Evolutionary conservation across 2,888 invertebrate species (phyloP).

Genomic region (Oligia strigilis): DNA sequence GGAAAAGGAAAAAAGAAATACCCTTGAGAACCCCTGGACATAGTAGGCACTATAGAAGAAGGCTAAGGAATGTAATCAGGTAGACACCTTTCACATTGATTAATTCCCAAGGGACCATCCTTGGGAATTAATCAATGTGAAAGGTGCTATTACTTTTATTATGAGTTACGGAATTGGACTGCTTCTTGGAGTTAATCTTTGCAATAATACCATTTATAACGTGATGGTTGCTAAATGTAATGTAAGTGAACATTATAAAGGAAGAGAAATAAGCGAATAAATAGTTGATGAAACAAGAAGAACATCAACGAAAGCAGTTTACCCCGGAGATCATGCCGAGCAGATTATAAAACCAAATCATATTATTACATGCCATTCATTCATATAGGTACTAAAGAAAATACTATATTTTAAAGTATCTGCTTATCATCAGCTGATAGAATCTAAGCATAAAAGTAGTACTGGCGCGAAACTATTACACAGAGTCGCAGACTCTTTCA

Average conservation of each 20-base stretch:
- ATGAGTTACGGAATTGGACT: background rate
- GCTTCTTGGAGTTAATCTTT: background rate
- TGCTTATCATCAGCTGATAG: background rate
- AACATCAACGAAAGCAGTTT: background rate
- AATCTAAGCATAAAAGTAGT: constrained; percentile 7
- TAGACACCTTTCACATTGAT: background rate
- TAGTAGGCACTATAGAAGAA: background rate
- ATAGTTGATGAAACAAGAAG: background rate
- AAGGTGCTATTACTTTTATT: background rate
- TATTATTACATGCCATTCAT: background rate
- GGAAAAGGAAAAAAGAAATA: background rate
- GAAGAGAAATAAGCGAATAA: background rate
- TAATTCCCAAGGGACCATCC: no score
- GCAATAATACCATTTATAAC: background rate
- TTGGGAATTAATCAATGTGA: background rate
- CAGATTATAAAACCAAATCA: background rate
- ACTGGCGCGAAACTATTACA: constrained; percentile 27
- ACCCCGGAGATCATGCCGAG: background rate
- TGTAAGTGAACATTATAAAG: background rate
- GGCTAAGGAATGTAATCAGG: constrained; percentile 3
- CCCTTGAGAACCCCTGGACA: background rate
- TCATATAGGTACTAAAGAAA: background rate
- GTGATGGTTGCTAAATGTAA: background rate
- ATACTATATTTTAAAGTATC: background rate
- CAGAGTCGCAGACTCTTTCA: constrained; percentile 21